phyloP scores from a whole-genome alignment of 2,888 invertebrate genomes.

The Steromphala cineraria region DNA sequence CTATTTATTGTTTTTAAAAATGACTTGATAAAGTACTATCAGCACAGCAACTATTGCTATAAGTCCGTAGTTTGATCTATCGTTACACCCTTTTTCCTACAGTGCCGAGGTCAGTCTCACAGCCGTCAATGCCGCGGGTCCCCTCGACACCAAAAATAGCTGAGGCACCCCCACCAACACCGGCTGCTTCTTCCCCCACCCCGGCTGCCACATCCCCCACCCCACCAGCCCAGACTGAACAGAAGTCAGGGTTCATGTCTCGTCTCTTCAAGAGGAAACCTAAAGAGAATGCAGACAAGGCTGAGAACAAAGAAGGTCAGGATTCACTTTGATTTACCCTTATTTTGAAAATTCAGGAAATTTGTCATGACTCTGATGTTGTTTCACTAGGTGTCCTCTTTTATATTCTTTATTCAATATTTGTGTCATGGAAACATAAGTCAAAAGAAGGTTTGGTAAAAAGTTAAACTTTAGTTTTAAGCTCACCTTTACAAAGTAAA shows the following conservation, averaged over 20 bases:
- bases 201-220: conserved; percentile 38
- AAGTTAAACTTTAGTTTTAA: too few species aligned
- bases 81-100: not conserved
- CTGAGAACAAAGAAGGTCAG: not conserved
- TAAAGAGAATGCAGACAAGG: not conserved
- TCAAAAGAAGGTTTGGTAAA: too few species aligned
- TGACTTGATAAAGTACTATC: too few species aligned
- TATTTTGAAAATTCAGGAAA: not conserved
- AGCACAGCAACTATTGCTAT: too few species aligned
- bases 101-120: conserved; percentile 61
- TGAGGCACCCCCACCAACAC: conserved; percentile 30
- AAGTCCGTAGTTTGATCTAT: too few species aligned
- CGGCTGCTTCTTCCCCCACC: conserved; percentile 30
- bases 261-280: conserved; percentile 61
- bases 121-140: conserved; percentile 51
- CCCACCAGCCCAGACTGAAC: conserved; percentile 48
- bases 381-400: too few species aligned
- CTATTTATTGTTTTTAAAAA: too few species aligned
- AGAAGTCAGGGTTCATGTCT: conserved; percentile 70
- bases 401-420: too few species aligned
- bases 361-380: too few species aligned
- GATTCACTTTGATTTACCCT: not conserved
- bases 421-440: too few species aligned
- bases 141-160: conserved; percentile 40
- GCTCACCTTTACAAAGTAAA: too few species aligned